Base-by-base conservation (phyloP, 2,113 vertebrate genomes). In the Ctenomys sociabilis region DNA sequence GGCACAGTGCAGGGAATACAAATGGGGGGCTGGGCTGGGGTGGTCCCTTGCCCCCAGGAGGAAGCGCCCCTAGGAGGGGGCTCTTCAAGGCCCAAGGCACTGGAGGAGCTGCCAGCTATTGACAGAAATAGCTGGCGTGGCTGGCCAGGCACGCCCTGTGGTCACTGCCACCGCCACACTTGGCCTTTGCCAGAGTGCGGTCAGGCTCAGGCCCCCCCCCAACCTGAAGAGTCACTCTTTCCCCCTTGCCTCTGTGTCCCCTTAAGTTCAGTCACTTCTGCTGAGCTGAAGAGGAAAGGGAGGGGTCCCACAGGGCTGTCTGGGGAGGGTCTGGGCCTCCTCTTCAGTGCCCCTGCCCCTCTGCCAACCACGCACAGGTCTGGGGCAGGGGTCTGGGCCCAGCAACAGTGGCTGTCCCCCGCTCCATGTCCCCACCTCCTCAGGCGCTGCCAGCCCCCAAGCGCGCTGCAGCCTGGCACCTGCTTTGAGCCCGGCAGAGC, bases 401-500 rank as follows among this genome's bases (percentile, higher is more conserved):
- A 85, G 75, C 49, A 28, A 59, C 24, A 13, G 0, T 0, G 88
- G 96, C 37, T 59, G 64, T 63, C 61, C 28, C 35, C 63, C 32
- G 84, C 52, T 19, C 22, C 84, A 68, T 86, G 64, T 28, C 43
- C 14, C 5, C 12, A 2, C 52, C 66, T 24, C 73, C 19, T 5
- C 40, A n/a, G 72, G 88, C 88, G 72, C 83, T 35, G 0, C 85
- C 93, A 43, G 88, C 64, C 82, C 63, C 28, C 72, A 35, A 26
- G 16, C 35, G 40, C 3, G 49, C 22, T 84, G 92, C 0, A 13
- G 75, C 66, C n/a, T 87, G 96, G 96, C 97, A 96, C 98, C 98
- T 97, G 98, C 96, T 98, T 98, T 98, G 98, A 98, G 97, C 98
- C 97, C 96, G 96, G 94, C 96, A 97, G 97, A 98, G 97, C 93